Evolutionary conservation across 2,888 invertebrate species (phyloP).

Genomic region (Alsophila aescularia): DNA sequence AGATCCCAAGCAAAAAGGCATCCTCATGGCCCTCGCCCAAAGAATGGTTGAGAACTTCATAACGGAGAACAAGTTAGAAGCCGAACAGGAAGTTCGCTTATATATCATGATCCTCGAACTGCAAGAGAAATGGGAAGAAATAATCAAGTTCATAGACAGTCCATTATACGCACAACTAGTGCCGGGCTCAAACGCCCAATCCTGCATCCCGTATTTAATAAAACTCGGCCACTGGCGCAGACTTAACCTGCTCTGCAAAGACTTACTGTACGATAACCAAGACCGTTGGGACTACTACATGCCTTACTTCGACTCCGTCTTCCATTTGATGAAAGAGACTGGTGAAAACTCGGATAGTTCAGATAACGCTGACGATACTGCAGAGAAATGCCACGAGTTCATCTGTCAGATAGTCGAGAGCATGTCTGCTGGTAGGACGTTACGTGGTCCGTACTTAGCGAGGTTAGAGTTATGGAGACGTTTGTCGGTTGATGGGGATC

Average conservation of each 20-base stretch:
- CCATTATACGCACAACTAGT: slow-evolving; percentile 88
- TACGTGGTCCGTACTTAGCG: slow-evolving; percentile 93
- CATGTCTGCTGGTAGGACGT: slow-evolving; percentile 72
- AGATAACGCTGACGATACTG: slow-evolving; percentile 63
- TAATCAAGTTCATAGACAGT: slow-evolving; percentile 91
- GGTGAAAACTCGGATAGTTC: slow-evolving; percentile 39
- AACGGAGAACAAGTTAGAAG: slow-evolving; percentile 93
- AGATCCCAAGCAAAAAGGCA: slow-evolving; percentile 84
- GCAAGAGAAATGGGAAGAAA: slow-evolving; percentile 92
- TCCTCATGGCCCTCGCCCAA: slow-evolving; percentile 94
- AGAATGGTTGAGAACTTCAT: slow-evolving; percentile 97
- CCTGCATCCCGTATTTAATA: slow-evolving; percentile 89
- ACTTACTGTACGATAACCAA: slow-evolving; percentile 88
- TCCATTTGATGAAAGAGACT: slow-evolving; percentile 82
- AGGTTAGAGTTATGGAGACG: slow-evolving; percentile 90
- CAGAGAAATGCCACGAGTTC: slow-evolving; percentile 77
- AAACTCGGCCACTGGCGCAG: slow-evolving; percentile 90
- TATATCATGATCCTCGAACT: slow-evolving; percentile 93
- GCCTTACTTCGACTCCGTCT: slow-evolving; percentile 89
- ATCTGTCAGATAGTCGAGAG: slow-evolving; percentile 80
- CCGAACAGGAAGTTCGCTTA: slow-evolving; percentile 96
- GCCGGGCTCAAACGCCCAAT: slow-evolving; percentile 87
- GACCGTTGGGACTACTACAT: slow-evolving; percentile 90
- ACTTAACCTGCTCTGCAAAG: slow-evolving; percentile 89
- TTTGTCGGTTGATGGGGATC: slow-evolving; percentile 82